Evolutionary conservation across 37 sponge, comb jelly and placozoan species (phyloP), one percentile per base, ranked within the genome.

Genomic region (Cliona cf. orientalis): DNA sequence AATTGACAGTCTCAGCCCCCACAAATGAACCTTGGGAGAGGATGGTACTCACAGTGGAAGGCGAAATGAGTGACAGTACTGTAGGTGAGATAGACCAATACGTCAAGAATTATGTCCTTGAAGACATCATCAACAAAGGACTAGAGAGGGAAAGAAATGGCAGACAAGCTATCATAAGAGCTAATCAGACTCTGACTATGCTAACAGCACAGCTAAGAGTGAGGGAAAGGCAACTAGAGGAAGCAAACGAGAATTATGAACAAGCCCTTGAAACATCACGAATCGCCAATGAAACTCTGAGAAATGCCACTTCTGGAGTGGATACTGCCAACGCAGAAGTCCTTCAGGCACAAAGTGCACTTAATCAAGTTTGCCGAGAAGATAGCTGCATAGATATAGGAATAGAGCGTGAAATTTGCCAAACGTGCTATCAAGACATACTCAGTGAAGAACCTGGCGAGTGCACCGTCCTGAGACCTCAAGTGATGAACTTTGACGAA

Each of bases 301-400:
- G n/a, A n/a, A n/a, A n/a, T 19, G 41, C 38, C 17, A 35, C 42
- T 36, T 64, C 78, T 61, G 44, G 62, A 77, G 2, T 61, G 22
- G 45, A 77, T 7, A 28, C 40, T 40, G 78, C 78, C 34, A 77
- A 62, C 33, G 41, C 23, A 22, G 61, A 38, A 21, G 6, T 61
- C 65, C 29, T 39, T 26, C 1, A 17, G 21, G 78, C 66, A 26
- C 32, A 61, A 35, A 23, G 26, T 3, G 34, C 2, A 35, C 6
- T 70, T 17, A 28, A 70, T 70, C 3, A 2, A 2, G 45, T 70
- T 2, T 70, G 71, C 29, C 39, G 42, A 42, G 71, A 70, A 70
- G 71, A 70, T 7, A 45, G 42, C 2, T 70, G 71, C 28, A 29
- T 7, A 5, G 45, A 39, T 11, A 28, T 70, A 23, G 3, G 1